Conservation (phyloP, 2,888 invertebrate species). For the Nesidiocoris tenuis region DNA sequence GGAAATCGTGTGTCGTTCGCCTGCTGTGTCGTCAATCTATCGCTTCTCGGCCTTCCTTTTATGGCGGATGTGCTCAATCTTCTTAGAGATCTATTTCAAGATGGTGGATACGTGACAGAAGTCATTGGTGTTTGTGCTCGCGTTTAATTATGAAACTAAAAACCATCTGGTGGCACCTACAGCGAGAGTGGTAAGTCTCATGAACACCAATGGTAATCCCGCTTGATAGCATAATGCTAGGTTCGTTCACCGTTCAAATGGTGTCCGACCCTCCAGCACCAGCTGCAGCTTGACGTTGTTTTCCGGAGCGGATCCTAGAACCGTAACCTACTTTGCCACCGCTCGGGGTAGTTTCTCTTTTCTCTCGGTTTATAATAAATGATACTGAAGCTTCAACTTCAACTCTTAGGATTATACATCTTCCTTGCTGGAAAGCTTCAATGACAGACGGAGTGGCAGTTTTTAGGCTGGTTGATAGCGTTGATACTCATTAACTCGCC, state of each 20-base stretch:
- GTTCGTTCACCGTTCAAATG: too few relatives aligned
- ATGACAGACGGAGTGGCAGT: too few relatives aligned
- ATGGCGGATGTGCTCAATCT: constrained; percentile 27
- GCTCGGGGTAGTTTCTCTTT: constrained; percentile 1
- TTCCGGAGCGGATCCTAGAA: background rate
- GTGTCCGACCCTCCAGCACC: too few relatives aligned
- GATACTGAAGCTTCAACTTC: too few relatives aligned
- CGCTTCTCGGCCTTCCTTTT: constrained; percentile 18
- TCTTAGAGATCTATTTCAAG: constrained; percentile 58
- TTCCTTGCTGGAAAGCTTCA: too few relatives aligned
- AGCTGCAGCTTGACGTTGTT: constrained; percentile 3
- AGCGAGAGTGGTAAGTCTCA: constrained; percentile 63
- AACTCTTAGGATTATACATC: too few relatives aligned
- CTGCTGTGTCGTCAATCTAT: background rate
- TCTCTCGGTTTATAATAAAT: too few relatives aligned
- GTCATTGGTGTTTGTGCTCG: constrained; percentile 66
- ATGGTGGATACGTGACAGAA: constrained; percentile 71
- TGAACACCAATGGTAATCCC: too few relatives aligned
- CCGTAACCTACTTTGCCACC: constrained; percentile 15
- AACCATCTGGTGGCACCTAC: constrained; percentile 63
- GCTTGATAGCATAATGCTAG: too few relatives aligned
- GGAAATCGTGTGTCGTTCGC: background rate
- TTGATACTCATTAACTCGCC: too few relatives aligned
- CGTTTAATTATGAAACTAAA: constrained; percentile 67
- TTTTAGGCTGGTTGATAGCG: too few relatives aligned